Evolutionary conservation across 2,888 invertebrate species (phyloP).

Genomic region (Bugulina stolonifera): DNA sequence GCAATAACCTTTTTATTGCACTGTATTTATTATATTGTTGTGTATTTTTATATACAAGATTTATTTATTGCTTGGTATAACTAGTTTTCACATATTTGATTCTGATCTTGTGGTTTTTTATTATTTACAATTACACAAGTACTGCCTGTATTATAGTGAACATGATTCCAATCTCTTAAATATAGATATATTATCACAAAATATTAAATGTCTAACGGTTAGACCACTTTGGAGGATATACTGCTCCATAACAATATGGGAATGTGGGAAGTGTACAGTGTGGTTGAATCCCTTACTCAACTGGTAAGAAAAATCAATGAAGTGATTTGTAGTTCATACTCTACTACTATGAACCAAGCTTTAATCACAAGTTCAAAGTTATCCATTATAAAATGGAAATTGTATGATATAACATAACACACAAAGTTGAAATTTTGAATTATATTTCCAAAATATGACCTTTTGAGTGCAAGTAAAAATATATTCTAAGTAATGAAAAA

Average conservation of each 20-base stretch:
- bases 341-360: too few species aligned
- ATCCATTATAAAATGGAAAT: background rate
- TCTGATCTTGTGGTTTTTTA: background rate
- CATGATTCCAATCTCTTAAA: conserved; percentile 21
- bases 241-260: too few species aligned
- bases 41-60: conserved; percentile 25
- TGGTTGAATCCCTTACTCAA: too few species aligned
- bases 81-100: background rate
- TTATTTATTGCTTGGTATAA: background rate
- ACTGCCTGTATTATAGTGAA: background rate
- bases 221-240: background rate
- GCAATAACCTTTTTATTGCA: conserved; percentile 21
- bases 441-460: too few species aligned
- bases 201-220: background rate
- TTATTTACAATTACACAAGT: background rate
- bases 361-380: background rate
- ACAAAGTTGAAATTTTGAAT: too few species aligned
- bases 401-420: too few species aligned
- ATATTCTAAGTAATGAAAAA: too few species aligned
- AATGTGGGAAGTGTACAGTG: too few species aligned
- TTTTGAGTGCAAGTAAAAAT: too few species aligned
- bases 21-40: conserved; percentile 24
- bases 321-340: background rate
- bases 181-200: background rate
- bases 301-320: background rate